Conservation (phyloP, 2,113 vertebrate species). For the Lampris megalopsis region DNA sequence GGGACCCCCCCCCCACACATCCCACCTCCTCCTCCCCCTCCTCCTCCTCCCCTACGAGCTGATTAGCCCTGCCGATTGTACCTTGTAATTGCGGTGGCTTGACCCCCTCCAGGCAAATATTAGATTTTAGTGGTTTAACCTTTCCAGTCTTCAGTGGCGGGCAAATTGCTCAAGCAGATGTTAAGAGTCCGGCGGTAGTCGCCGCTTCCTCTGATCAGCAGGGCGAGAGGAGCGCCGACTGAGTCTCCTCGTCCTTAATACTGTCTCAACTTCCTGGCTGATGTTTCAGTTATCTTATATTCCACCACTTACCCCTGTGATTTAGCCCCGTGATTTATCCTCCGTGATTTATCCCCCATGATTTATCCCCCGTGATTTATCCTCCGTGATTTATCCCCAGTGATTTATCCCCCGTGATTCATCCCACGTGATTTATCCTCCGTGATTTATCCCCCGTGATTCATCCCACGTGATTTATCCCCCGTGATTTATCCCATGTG, state of each 20-base stretch:
- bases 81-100: conserved; percentile 84
- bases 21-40: too few relatives aligned
- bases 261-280: conserved; percentile 71
- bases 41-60: conserved; percentile 66
- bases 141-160: conserved; percentile 78
- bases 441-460: too few relatives aligned
- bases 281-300: conserved; percentile 62
- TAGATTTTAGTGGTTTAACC: conserved; percentile 87
- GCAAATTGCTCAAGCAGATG: conserved; percentile 82
- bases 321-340: too few relatives aligned
- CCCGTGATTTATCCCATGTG: too few relatives aligned
- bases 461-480: too few relatives aligned
- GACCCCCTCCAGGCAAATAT: conserved; percentile 86
- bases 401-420: too few relatives aligned
- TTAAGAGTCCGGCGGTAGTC: conserved; percentile 77
- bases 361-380: too few relatives aligned
- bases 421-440: too few relatives aligned
- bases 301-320: conserved; percentile 51
- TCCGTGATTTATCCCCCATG: too few relatives aligned
- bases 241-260: conserved; percentile 65
- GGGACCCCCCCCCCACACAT: conserved; percentile 30
- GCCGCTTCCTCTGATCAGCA: conserved; percentile 74
- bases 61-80: conserved; percentile 84
- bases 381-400: too few relatives aligned
- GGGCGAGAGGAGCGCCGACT: conserved; percentile 63